Evolutionary conservation across 2,888 invertebrate species (phyloP).

Genomic region (Anthophora plumipes): DNA sequence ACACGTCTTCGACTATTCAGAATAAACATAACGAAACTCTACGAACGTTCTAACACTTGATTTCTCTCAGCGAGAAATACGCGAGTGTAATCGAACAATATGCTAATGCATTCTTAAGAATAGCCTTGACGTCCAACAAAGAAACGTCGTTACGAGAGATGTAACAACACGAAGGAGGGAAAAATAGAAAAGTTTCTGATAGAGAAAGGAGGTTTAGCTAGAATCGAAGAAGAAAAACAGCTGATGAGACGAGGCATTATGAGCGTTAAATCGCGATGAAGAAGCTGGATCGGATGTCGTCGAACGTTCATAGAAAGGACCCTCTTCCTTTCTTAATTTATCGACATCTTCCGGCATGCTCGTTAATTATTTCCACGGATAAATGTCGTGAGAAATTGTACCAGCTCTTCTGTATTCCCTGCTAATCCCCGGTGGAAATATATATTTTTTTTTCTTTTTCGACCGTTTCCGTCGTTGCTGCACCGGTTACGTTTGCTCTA

Average conservation of each 20-base stretch:
- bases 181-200: no score
- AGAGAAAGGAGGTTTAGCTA: neutral
- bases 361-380: slow-evolving; percentile 62
- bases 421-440: slow-evolving; percentile 42
- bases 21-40: no score
- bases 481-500: no score
- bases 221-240: slow-evolving; percentile 5
- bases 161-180: neutral
- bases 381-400: slow-evolving; percentile 36
- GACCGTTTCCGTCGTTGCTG: neutral
- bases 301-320: slow-evolving; percentile 4
- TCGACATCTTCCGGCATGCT: slow-evolving; percentile 49
- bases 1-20: no score
- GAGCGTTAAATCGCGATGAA: slow-evolving; percentile 37
- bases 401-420: neutral
- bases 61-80: no score
- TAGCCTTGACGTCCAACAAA: no score
- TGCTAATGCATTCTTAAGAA: no score
- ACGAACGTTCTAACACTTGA: no score
- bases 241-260: slow-evolving; percentile 36
- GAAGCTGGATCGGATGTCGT: slow-evolving; percentile 33
- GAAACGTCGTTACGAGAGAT: no score
- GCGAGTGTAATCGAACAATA: no score
- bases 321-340: slow-evolving; percentile 56
- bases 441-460: no score